Conservation (phyloP, 2,888 invertebrate species). For the Neoitamus cyanurus region DNA sequence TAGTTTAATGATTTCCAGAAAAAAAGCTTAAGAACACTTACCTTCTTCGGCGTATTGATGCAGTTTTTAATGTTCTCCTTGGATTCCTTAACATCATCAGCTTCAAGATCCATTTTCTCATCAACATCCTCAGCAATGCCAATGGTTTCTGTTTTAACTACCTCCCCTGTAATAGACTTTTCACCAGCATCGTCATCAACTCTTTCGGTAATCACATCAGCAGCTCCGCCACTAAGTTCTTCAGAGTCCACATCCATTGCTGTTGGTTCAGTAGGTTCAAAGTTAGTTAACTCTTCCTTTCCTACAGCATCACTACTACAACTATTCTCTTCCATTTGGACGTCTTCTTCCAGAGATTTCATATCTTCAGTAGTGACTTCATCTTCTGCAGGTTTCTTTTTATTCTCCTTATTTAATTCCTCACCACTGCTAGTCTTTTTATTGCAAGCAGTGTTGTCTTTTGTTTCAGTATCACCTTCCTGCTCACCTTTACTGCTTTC, state of each 20-base stretch:
- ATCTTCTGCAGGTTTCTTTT: neutral
- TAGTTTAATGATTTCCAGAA: neutral
- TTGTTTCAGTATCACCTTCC: neutral
- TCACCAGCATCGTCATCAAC: slow-evolving; percentile 11
- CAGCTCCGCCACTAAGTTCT: neutral
- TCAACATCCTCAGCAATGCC: slow-evolving; percentile 2
- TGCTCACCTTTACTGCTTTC: neutral
- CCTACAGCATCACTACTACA: neutral
- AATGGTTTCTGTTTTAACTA: neutral
- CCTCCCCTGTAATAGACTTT: neutral
- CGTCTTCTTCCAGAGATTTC: neutral
- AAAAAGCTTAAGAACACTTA: neutral
- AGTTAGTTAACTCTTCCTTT: neutral
- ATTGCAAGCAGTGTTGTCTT: slow-evolving; percentile 20
- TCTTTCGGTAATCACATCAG: neutral
- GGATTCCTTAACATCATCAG: neutral
- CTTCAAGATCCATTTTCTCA: neutral
- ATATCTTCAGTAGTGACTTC: neutral
- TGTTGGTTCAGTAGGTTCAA: neutral
- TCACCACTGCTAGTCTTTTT: neutral
- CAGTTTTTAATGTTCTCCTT: neutral
- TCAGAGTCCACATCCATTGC: neutral
- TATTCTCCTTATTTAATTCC: neutral
- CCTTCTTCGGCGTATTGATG: slow-evolving; percentile 5
- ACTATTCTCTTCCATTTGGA: neutral